phyloP scores from a whole-genome alignment of 2,797 vertebrate species.

The Onychomys arenicola region DNA sequence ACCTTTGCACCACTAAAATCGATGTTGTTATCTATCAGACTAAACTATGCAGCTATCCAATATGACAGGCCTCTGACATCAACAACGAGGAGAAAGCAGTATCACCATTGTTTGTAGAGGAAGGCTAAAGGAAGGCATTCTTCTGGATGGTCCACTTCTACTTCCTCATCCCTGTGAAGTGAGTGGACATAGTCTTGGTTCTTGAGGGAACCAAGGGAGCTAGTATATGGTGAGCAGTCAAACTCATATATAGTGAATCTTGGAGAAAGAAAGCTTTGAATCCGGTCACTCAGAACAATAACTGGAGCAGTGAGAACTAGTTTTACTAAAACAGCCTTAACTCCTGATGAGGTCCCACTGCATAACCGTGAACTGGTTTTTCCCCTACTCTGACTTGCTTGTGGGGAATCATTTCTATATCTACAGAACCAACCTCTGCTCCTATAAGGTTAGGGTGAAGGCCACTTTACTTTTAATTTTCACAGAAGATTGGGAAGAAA shows the following conservation, averaged over 20 bases:
- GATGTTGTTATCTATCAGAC: not conserved
- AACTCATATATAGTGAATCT: not conserved
- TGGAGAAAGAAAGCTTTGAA: not conserved
- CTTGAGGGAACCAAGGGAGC: not conserved
- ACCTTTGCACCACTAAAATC: not conserved
- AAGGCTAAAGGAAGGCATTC: not conserved
- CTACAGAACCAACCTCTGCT: not conserved
- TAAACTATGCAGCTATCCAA: slow-evolving; percentile 3
- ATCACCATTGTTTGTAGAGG: slow-evolving; percentile 14
- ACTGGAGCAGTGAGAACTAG: not conserved
- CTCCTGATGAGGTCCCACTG: not conserved
- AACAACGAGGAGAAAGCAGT: not conserved
- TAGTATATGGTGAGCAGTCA: not conserved
- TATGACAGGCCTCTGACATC: not conserved
- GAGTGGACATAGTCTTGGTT: not conserved
- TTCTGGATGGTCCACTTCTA: not conserved
- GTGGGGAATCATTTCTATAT: not conserved
- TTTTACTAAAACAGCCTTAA: not conserved
- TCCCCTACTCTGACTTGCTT: not conserved
- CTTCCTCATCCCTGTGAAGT: not conserved
- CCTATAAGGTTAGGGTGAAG: not conserved
- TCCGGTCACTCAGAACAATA: not conserved
- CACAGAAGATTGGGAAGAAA: slow-evolving; percentile 36
- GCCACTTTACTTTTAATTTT: slow-evolving; percentile 39
- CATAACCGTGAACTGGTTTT: not conserved